A percentile compares a stretch with the other conserved stretches of the same genome.
phyloP scores from a whole-genome alignment of 2,113 vertebrate species.

The Geococcyx californianus region DNA sequence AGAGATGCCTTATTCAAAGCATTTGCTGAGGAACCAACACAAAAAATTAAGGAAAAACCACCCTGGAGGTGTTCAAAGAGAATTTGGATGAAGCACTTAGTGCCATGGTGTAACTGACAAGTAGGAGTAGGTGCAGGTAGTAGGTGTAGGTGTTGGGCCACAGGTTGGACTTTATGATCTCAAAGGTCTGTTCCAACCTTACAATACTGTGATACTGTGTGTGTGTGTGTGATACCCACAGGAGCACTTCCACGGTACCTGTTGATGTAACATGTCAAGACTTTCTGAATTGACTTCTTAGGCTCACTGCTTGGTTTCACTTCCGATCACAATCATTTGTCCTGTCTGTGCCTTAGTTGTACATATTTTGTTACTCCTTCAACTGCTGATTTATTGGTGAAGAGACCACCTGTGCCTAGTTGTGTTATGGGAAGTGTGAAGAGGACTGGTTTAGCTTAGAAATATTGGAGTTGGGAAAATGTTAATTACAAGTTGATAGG shows the following conservation, averaged over 20 bases:
- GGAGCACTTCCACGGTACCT: conserved; percentile 13
- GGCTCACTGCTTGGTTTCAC: conserved; percentile 13
- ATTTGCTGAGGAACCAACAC: background rate
- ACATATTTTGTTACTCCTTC: conserved; percentile 24
- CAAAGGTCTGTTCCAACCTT: no score
- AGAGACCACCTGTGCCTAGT: conserved; percentile 38
- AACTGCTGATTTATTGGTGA: conserved; percentile 9
- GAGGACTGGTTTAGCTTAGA: conserved; percentile 34
- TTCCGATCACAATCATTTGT: conserved; percentile 29
- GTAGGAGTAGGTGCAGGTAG: no score
- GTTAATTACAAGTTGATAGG: background rate
- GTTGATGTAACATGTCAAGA: conserved; percentile 53
- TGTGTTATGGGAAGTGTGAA: background rate
- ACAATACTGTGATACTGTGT: no score
- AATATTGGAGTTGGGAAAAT: background rate
- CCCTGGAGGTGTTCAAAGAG: no score
- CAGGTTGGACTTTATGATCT: no score
- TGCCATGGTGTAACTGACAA: no score
- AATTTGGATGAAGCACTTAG: no score
- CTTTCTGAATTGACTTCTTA: conserved; percentile 39
- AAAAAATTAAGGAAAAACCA: conserved; percentile 7
- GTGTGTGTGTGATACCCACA: no score
- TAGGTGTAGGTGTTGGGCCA: no score
- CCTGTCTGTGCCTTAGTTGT: conserved; percentile 4
- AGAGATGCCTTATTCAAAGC: background rate